Base-by-base conservation (phyloP, 1,140 invertebrate species). In the Muscidifurax raptorellus region DNA sequence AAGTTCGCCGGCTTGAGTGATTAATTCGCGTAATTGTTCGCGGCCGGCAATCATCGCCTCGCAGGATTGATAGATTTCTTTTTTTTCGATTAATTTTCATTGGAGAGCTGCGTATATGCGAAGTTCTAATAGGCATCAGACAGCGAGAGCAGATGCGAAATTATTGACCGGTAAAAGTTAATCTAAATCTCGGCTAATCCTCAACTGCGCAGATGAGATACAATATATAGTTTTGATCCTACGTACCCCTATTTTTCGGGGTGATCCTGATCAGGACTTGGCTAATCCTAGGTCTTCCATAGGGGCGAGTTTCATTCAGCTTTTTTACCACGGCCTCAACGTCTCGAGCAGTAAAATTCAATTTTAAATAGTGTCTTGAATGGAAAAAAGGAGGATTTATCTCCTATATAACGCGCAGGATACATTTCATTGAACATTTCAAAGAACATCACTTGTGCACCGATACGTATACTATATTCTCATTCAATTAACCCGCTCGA, bases 91-190 rank as follows among this genome's bases (percentile, higher is more conserved):
- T 22, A 18, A 52, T 52, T 18, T 12, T 52, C 47, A 18, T 52
- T 40, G n/a, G n/a, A n/a, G n/a, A n/a, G n/a, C n/a, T n/a, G n/a
- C n/a, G n/a, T n/a, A n/a, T n/a, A n/a, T n/a, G n/a, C n/a, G n/a
- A n/a, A n/a, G n/a, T n/a, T n/a, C n/a, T n/a, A n/a, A n/a, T n/a
- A n/a, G n/a, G n/a, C n/a, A n/a, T n/a, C n/a, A n/a, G 44, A 13
- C 12, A 1, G 44, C 44, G 13, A 47, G 52, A 59, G 52, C 67
- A 83, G 64, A 71, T 78, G 27, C 30, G 28, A 25, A 74, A 59
- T 64, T 71, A 84, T 84, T 67, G 64, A 74, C 72, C 71, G 78
- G 81, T 85, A 85, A 85, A 80, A 85, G 79, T 85, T 85, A 85
- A 81, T 85, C 79, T 30, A 52, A 77, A 81, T 85, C 72, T 81